These are phyloP conservation scores for Amazona guildingii DNA, from an alignment of 2,113 vertebrate genomes.

Conservation along the genomic window DNA sequence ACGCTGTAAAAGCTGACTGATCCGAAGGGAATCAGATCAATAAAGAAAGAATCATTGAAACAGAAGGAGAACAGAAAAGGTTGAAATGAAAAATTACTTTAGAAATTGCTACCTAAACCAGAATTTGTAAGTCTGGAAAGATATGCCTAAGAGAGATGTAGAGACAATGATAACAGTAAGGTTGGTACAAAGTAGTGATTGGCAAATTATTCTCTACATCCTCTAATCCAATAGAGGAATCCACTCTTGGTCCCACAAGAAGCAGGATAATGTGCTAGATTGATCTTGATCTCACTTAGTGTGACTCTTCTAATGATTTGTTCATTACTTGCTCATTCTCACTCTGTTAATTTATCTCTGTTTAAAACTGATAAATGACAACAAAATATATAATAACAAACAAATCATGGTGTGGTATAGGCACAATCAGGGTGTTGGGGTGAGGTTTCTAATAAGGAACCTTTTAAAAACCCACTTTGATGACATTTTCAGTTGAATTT, in stretches of 20 bases:
- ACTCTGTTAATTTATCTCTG: neutral
- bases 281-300: neutral
- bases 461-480: neutral
- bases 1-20: neutral
- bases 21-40: neutral
- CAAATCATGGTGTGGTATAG: neutral
- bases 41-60: neutral
- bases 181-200: neutral
- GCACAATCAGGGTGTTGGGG: neutral
- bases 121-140: neutral
- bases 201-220: neutral
- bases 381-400: neutral
- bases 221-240: neutral
- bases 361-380: neutral
- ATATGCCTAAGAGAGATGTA: neutral
- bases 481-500: neutral
- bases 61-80: neutral
- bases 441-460: neutral
- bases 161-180: neutral
- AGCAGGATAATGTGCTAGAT: neutral
- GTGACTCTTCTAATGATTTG: neutral
- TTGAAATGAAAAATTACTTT: neutral
- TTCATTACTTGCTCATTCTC: neutral
- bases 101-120: neutral
- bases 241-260: neutral